Conservation (phyloP, 92 coral and sea anemone species). For the Parazoanthus darwini region DNA sequence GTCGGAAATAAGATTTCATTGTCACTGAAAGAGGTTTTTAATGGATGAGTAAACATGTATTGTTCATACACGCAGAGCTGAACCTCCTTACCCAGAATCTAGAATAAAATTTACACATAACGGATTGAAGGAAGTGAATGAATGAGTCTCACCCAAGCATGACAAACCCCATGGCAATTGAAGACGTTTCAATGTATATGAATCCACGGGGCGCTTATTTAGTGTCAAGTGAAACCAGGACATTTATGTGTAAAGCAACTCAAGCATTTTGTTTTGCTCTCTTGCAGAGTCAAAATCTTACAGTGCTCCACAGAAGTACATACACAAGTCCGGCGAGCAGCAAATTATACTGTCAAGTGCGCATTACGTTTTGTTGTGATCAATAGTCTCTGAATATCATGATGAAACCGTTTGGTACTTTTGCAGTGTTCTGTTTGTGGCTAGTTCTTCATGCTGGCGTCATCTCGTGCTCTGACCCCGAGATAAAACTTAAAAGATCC, state of each 20-base stretch:
- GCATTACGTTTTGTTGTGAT: not conserved
- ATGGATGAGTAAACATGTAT: slow-evolving; percentile 46
- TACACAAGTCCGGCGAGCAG: not conserved
- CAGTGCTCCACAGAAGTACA: not conserved
- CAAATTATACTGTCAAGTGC: not conserved
- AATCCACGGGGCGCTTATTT: slow-evolving; percentile 30
- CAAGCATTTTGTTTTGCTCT: slow-evolving; percentile 38
- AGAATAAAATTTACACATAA: slow-evolving; percentile 42
- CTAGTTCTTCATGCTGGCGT: slow-evolving; percentile 2
- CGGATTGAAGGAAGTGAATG: slow-evolving; percentile 26
- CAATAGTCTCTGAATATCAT: not conserved
- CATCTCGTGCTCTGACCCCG: not conserved
- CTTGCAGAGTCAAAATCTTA: slow-evolving; percentile 43
- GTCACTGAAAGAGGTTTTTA: slow-evolving; percentile 24
- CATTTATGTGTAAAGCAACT: slow-evolving; percentile 29
- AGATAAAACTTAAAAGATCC: slow-evolving; percentile 31
- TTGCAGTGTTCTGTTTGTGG: slow-evolving; percentile 16
- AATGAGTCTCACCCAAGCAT: slow-evolving; percentile 24
- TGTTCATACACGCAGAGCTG: not conserved
- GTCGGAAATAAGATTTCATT: slow-evolving; percentile 35
- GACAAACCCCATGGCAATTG: slow-evolving; percentile 21
- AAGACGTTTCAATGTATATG: slow-evolving; percentile 10
- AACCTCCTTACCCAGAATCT: not conserved
- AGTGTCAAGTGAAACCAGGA: slow-evolving; percentile 14
- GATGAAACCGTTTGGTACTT: slow-evolving; percentile 17